Conservation (phyloP, 2,113 vertebrate genomes). For the Clarias batrachus region DNA sequence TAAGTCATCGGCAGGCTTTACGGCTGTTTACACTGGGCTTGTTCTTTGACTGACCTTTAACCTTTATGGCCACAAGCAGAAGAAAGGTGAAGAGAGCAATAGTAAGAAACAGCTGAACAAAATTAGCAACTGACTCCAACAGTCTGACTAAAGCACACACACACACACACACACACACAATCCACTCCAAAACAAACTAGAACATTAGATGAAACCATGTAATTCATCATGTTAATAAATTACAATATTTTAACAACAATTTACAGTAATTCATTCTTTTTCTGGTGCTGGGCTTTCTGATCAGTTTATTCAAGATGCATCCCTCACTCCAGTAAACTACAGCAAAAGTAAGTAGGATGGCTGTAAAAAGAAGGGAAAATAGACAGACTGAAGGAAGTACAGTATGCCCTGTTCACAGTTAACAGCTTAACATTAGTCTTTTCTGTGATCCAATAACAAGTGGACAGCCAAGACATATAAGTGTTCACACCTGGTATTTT, state of each 20-base stretch:
- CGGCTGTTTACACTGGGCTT: constrained; percentile 47
- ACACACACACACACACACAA: background rate
- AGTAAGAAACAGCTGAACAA: constrained; percentile 43
- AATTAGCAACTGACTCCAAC: constrained; percentile 40
- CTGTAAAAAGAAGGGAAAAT: background rate
- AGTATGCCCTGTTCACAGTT: background rate
- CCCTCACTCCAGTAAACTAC: background rate
- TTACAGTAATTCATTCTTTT: no score
- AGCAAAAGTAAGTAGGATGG: background rate
- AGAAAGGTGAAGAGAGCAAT: constrained; percentile 38
- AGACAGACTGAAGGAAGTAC: background rate
- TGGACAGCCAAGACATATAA: background rate
- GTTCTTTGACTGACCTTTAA: constrained; percentile 61
- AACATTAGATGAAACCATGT: background rate
- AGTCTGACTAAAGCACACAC: background rate
- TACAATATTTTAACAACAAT: background rate
- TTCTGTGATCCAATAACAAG: background rate
- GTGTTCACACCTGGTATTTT: background rate
- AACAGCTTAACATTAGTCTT: background rate
- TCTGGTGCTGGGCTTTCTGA: background rate
- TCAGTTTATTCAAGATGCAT: background rate
- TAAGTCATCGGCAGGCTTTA: constrained; percentile 54
- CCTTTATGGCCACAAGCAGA: constrained; percentile 38
- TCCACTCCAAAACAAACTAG: background rate
- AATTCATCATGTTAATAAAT: background rate